A percentile compares a stretch with the other conserved stretches of the same genome.
Evolutionary conservation across 2,888 invertebrate species (phyloP).

Genomic region (Eupeodes latifasciatus): DNA sequence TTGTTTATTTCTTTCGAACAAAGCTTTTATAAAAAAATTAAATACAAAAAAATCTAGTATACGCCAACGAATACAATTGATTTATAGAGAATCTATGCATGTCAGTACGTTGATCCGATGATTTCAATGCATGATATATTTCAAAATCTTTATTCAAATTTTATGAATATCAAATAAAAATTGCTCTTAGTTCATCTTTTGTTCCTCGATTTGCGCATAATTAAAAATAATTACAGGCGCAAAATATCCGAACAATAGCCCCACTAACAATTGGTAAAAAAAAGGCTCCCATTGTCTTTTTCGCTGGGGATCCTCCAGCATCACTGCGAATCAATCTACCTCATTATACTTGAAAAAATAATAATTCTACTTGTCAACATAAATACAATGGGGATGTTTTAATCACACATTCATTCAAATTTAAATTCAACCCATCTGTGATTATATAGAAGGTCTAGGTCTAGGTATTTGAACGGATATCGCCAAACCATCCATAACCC

Average conservation of each 20-base stretch:
- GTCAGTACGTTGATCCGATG: too few relatives aligned
- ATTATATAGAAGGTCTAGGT: too few relatives aligned
- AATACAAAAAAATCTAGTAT: too few relatives aligned
- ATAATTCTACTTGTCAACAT: background rate
- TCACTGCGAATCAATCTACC: slow-evolving; percentile 46
- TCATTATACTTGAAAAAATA: slow-evolving; percentile 7
- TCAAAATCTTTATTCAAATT: too few relatives aligned
- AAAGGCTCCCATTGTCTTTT: background rate
- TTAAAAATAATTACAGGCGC: slow-evolving; percentile 69
- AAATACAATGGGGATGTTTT: slow-evolving; percentile 40
- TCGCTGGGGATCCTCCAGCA: background rate
- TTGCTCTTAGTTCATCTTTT: background rate
- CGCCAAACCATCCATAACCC: slow-evolving; percentile 41
- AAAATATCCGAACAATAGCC: slow-evolving; percentile 26
- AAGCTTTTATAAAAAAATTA: too few relatives aligned
- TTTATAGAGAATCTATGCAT: too few relatives aligned
- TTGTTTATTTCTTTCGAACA: too few relatives aligned
- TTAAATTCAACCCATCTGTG: slow-evolving; percentile 18
- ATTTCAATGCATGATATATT: too few relatives aligned
- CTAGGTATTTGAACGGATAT: background rate
- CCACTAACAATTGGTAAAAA: background rate
- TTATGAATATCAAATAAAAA: too few relatives aligned
- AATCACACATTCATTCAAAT: slow-evolving; percentile 63
- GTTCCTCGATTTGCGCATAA: slow-evolving; percentile 26
- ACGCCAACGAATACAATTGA: too few relatives aligned